These are phyloP conservation scores for Anas georgica DNA, from an alignment of 2,797 vertebrate genomes.

Conservation along the genomic window DNA sequence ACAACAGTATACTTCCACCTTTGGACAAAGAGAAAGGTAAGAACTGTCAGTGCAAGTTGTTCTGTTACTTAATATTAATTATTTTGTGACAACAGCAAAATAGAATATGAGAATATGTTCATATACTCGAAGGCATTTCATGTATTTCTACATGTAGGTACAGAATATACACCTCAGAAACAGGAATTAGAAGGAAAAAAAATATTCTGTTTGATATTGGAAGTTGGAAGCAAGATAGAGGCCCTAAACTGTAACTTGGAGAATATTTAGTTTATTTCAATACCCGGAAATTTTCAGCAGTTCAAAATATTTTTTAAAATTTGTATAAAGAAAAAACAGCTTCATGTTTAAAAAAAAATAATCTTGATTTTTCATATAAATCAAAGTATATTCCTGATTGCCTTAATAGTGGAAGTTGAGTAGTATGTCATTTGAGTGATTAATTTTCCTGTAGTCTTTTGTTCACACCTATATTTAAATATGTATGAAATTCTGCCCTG, in stretches of 20 bases:
- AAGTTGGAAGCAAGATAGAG: neutral
- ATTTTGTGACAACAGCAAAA: neutral
- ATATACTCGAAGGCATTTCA: accelerated
- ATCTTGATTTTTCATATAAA: neutral
- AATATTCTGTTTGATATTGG: neutral
- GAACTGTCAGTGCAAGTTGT: neutral
- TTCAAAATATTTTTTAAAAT: neutral
- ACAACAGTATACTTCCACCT: constrained; percentile 98
- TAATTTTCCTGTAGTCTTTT: neutral
- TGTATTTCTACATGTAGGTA: neutral
- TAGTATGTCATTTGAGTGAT: neutral
- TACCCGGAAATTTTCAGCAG: neutral
- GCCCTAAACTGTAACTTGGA: neutral
- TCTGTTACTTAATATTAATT: neutral
- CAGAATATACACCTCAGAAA: neutral
- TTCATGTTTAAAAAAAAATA: neutral
- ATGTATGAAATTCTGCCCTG: neutral
- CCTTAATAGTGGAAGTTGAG: neutral
- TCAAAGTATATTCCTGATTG: neutral
- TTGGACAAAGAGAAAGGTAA: constrained; percentile 99
- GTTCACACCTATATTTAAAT: neutral
- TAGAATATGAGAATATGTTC: neutral
- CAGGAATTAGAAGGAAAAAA: neutral
- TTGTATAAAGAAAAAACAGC: neutral
- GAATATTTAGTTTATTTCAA: neutral